These are phyloP conservation scores for Pithys albifrons DNA, from an alignment of 2,113 vertebrate genomes.

Conservation along the genomic window DNA sequence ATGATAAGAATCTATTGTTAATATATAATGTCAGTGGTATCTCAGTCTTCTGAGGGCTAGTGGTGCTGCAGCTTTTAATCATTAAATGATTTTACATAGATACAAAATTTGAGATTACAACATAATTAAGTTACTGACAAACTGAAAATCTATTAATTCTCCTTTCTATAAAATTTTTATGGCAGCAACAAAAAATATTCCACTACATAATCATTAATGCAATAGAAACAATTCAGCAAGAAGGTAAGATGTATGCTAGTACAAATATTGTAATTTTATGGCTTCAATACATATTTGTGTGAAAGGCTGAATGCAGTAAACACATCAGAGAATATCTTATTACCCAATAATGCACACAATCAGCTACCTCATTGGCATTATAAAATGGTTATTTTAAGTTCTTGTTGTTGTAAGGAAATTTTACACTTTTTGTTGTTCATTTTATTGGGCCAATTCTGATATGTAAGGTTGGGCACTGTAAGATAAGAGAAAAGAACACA, in stretches of 20 bases:
- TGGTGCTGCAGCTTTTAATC: neutral
- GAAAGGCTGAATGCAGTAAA: conserved; percentile 44
- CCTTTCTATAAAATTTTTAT: neutral
- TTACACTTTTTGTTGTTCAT: conserved; percentile 32
- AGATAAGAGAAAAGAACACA: conserved; percentile 10
- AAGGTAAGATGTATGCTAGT: neutral
- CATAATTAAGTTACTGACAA: neutral
- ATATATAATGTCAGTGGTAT: neutral
- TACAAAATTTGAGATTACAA: neutral
- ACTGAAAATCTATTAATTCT: neutral
- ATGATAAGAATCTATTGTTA: neutral
- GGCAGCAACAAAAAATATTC: neutral
- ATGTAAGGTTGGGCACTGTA: neutral
- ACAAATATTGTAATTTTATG: conserved; percentile 35
- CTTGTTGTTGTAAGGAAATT: conserved; percentile 41
- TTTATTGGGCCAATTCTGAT: conserved; percentile 56
- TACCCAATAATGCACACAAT: conserved; percentile 15
- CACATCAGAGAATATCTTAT: conserved; percentile 23
- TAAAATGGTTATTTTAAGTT: conserved; percentile 49
- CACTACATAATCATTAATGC: neutral
- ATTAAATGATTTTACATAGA: neutral
- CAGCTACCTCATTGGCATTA: conserved; percentile 37
- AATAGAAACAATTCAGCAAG: conserved; percentile 38
- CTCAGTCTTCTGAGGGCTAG: neutral
- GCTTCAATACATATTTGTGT: conserved; percentile 22